These are phyloP conservation scores for Pelecanus crispus DNA, from an alignment of 2,113 vertebrate species.

Conservation along the genomic window DNA sequence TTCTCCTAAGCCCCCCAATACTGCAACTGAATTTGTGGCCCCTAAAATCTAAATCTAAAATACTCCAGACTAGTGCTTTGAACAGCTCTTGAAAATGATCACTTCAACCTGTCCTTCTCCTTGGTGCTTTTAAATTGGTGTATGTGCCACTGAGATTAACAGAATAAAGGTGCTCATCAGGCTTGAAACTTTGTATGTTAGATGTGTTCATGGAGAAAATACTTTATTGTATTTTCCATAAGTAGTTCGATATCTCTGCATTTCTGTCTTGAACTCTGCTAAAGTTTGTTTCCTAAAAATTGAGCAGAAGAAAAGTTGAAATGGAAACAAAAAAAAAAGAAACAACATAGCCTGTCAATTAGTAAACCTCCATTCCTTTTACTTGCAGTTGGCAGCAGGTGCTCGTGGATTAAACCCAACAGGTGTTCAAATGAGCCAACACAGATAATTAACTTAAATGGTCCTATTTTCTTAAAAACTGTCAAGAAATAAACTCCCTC, in stretches of 20 bases:
- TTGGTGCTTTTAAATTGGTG: not conserved
- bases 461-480: conserved; percentile 46
- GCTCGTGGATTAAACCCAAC: conserved; percentile 44
- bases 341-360: not conserved
- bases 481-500: not conserved
- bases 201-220: not conserved
- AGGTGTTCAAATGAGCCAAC: conserved; percentile 50
- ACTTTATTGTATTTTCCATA: not conserved
- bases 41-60: not conserved
- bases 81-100: not conserved
- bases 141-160: not conserved
- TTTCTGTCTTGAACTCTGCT: not conserved
- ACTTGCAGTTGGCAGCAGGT: not conserved
- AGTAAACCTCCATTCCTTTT: not conserved
- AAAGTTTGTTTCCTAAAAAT: not conserved
- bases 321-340: conserved; percentile 11
- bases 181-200: not conserved
- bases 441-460: conserved; percentile 52
- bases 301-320: not conserved
- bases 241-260: not conserved
- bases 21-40: not conserved
- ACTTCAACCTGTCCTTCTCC: not conserved
- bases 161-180: not conserved
- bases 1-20: not conserved
- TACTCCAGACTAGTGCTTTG: not conserved